phyloP scores from a whole-genome alignment of 2,113 vertebrate genomes.

The Oreotrochilus melanogaster region DNA sequence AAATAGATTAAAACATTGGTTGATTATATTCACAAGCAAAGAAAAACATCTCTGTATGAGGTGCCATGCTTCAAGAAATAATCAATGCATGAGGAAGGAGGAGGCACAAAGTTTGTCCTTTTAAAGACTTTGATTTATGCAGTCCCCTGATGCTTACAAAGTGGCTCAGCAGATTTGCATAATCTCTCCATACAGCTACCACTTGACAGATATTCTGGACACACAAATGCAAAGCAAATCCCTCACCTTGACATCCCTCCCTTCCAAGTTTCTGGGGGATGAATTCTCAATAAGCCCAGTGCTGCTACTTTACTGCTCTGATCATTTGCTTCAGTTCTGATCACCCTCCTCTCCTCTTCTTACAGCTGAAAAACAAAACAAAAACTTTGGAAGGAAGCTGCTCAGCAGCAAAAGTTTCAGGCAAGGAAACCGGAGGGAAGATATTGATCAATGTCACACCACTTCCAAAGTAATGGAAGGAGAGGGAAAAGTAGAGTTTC shows the following conservation, averaged over 20 bases:
- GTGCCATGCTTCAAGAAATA: background rate
- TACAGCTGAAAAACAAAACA: background rate
- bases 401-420: background rate
- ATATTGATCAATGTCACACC: background rate
- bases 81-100: background rate
- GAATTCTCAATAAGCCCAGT: background rate
- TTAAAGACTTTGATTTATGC: background rate
- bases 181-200: background rate
- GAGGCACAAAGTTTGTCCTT: background rate
- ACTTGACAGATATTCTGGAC: background rate
- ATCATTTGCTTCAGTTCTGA: background rate
- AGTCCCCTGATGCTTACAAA: background rate
- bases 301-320: background rate
- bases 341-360: background rate
- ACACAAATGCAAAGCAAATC: background rate
- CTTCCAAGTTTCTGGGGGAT: background rate
- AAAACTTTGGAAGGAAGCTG: background rate
- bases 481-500: background rate
- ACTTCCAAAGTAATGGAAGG: conserved; percentile 4
- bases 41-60: background rate
- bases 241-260: background rate
- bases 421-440: background rate
- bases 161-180: background rate
- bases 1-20: background rate
- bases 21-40: background rate